These are phyloP conservation scores for Empis stercorea DNA, from an alignment of 2,888 invertebrate species.

Conservation along the genomic window DNA sequence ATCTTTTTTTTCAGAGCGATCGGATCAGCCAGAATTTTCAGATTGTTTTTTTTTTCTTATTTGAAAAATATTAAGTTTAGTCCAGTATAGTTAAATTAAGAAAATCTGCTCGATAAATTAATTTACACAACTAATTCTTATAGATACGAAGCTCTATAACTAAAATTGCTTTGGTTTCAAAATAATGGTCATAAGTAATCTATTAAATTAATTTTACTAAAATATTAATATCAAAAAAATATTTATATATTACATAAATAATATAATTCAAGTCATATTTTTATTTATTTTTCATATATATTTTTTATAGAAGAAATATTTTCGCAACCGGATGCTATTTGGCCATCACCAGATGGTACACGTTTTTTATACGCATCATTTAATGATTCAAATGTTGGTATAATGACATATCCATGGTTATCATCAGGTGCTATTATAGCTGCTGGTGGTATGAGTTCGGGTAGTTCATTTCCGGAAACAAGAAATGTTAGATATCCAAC, in stretches of 20 bases:
- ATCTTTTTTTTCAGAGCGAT: too few species aligned
- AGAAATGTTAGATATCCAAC: constrained; percentile 74
- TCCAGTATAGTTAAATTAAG: background rate
- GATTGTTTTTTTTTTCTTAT: too few species aligned
- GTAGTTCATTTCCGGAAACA: constrained; percentile 63
- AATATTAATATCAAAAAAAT: too few species aligned
- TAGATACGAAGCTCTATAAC: too few species aligned
- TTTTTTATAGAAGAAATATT: constrained; percentile 70
- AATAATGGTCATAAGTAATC: too few species aligned
- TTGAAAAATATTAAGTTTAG: too few species aligned
- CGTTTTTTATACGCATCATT: constrained; percentile 76
- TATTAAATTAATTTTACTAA: too few species aligned
- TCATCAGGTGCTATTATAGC: constrained; percentile 54
- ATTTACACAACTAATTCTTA: too few species aligned
- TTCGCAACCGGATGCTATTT: constrained; percentile 65
- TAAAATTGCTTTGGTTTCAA: too few species aligned
- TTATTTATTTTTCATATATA: background rate
- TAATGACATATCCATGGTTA: constrained; percentile 71
- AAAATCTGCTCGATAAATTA: background rate
- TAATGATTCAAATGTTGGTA: constrained; percentile 68
- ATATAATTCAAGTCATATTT: too few species aligned
- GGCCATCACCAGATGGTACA: constrained; percentile 73
- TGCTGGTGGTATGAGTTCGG: constrained; percentile 40
- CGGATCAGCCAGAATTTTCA: too few species aligned
- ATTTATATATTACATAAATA: too few species aligned